Percentiles rank a stretch among this genome's conserved stretches.
These are phyloP conservation scores for Caenorhabditis panamensis DNA, from an alignment of 2,888 invertebrate genomes.

Conservation along the genomic window DNA sequence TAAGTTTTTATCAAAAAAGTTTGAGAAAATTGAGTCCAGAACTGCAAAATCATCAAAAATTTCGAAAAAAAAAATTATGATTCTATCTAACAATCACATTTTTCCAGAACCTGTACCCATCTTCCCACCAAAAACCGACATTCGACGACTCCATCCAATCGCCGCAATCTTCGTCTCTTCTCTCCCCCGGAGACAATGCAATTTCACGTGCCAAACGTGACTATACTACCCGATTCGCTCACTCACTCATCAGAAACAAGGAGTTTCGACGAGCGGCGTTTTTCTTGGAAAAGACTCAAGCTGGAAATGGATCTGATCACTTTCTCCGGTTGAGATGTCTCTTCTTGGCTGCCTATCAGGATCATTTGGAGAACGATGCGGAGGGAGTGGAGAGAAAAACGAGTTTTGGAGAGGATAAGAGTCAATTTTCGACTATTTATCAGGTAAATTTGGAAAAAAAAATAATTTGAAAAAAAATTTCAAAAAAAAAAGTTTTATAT, in stretches of 20 bases:
- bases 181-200: constrained; percentile 4
- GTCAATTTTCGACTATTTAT: constrained; percentile 10
- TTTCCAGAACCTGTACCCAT: constrained; percentile 6
- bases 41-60: no score
- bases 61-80: background rate
- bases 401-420: constrained; percentile 37
- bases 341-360: constrained; percentile 61
- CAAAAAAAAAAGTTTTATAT: no score
- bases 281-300: constrained; percentile 82
- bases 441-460: background rate
- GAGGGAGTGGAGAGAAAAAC: constrained; percentile 69
- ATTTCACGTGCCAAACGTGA: constrained; percentile 4
- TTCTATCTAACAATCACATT: background rate
- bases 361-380: constrained; percentile 68
- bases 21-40: no score
- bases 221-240: constrained; percentile 36
- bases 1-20: no score
- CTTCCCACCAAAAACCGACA: background rate
- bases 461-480: no score
- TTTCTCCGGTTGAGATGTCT: constrained; percentile 84
- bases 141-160: constrained; percentile 12
- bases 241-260: constrained; percentile 42
- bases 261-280: constrained; percentile 83
- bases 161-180: background rate
- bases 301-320: constrained; percentile 86